A percentile compares a stretch with the other conserved stretches of the same genome.
phyloP scores from a whole-genome alignment of 2,113 vertebrate genomes.

The Petaurus breviceps region DNA sequence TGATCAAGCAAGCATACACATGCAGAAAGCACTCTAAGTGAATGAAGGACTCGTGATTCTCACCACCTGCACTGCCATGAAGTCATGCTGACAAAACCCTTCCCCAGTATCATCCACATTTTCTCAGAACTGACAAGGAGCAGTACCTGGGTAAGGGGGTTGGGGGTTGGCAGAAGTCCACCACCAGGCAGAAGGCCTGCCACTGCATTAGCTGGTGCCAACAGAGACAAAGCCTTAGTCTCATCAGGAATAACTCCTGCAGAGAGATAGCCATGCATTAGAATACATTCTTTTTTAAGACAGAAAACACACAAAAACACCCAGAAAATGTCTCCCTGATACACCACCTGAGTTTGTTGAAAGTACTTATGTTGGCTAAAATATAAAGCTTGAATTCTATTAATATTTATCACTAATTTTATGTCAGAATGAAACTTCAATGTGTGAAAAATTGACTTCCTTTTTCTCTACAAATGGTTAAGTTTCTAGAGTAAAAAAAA shows the following conservation, averaged over 20 bases:
- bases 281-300: constrained; percentile 72
- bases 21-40: background rate
- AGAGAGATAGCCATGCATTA: constrained; percentile 90
- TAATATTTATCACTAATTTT: constrained; percentile 91
- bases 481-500: constrained; percentile 93
- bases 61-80: background rate
- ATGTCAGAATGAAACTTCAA: constrained; percentile 89
- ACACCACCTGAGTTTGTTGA: constrained; percentile 90
- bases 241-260: constrained; percentile 99
- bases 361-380: constrained; percentile 90
- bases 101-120: background rate
- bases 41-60: background rate
- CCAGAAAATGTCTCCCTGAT: constrained; percentile 90
- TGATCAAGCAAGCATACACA: no score
- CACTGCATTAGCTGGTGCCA: constrained; percentile 99
- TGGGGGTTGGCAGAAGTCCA: constrained; percentile 97
- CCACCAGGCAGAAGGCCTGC: constrained; percentile 99
- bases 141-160: constrained; percentile 93
- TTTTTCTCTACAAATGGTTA: constrained; percentile 92
- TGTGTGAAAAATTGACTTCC: constrained; percentile 88
- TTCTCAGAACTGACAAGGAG: background rate
- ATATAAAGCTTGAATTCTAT: constrained; percentile 89
- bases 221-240: constrained; percentile 98
- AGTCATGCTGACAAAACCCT: background rate
- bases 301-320: constrained; percentile 93